Evolutionary conservation across 2,888 invertebrate genomes (phyloP).

Genomic region (Orthosia gothica): DNA sequence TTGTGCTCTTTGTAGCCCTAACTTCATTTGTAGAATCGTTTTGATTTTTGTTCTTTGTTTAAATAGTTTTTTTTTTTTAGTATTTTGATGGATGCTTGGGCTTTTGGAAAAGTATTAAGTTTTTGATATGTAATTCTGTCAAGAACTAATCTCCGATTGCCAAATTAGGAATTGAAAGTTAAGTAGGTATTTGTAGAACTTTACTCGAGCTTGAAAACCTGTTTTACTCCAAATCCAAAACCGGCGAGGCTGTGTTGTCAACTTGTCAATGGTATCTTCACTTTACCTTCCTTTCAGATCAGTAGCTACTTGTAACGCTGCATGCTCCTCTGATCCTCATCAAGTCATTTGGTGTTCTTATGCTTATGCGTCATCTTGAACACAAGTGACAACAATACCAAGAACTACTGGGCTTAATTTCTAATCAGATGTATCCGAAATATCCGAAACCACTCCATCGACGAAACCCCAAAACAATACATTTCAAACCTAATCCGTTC

Average conservation of each 20-base stretch:
- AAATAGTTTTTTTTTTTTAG: background rate
- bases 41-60: constrained; percentile 22
- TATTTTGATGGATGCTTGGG: background rate
- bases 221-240: too few species aligned
- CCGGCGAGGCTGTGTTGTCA: too few species aligned
- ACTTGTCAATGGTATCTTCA: too few species aligned
- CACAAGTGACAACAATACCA: too few species aligned
- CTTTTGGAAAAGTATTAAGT: background rate
- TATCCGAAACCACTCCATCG: background rate
- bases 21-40: constrained; percentile 45
- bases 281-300: too few species aligned
- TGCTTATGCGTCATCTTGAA: too few species aligned
- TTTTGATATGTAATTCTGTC: background rate
- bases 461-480: constrained; percentile 48
- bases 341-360: too few species aligned
- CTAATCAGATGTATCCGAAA: background rate
- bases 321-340: too few species aligned
- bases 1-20: constrained; percentile 51
- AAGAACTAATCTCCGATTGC: background rate
- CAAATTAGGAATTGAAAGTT: too few species aligned
- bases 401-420: background rate
- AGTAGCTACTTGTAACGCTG: too few species aligned
- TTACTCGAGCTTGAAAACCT: too few species aligned
- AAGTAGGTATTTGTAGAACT: too few species aligned
- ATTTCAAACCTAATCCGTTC: constrained; percentile 49